Evolutionary conservation across 2,113 vertebrate genomes (phyloP), one percentile per base, ranked within the genome.

Genomic region (Rhynchopsitta pachyrhyncha): DNA sequence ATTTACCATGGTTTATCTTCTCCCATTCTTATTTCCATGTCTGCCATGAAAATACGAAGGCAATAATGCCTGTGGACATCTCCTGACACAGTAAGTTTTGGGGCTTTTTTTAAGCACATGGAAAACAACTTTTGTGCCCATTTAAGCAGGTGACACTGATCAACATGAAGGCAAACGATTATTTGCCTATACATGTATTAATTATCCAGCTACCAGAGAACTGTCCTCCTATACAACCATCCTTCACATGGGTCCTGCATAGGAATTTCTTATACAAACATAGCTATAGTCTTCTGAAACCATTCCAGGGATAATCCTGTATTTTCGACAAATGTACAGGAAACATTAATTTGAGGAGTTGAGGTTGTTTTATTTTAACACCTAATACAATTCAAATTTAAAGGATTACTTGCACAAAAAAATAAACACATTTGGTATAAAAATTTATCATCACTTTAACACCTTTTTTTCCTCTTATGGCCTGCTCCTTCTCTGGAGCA

Each of bases 391-490:
- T 98, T 98, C 96, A 98, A 97, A 98, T 98, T 97, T 98, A 97
- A 98, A 98, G 98, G 97, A 98, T 98, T 98, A 98, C 98, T 98
- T 97, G 98, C 98, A 98, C 98, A 98, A 97, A 98, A 98, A 98
- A 98, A 98, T 98, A 98, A 98, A 98, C 98, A 98, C 98, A 98
- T 98, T 98, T 98, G 97, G 98, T 98, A 98, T 98, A 99, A 99
- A 98, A 98, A 98, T 98, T 98, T 98, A 98, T 98, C 93, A 96
- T 98, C 98, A 98, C 98, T 99, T 99, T 98, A 98, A 98, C 97
- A 97, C 98, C 95, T 95, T 93, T 84, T 91, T 59, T 81, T 94
- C 73, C 93, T 97, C 89, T 88, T 97, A 97, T 90, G 95, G 97
- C 93, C 97, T 97, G 98, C 93, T 25, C 96, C 97, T 97, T 97